These are phyloP conservation scores for Drosophila micromelanica DNA, from an alignment of 1,140 invertebrate species.

Conservation along the genomic window DNA sequence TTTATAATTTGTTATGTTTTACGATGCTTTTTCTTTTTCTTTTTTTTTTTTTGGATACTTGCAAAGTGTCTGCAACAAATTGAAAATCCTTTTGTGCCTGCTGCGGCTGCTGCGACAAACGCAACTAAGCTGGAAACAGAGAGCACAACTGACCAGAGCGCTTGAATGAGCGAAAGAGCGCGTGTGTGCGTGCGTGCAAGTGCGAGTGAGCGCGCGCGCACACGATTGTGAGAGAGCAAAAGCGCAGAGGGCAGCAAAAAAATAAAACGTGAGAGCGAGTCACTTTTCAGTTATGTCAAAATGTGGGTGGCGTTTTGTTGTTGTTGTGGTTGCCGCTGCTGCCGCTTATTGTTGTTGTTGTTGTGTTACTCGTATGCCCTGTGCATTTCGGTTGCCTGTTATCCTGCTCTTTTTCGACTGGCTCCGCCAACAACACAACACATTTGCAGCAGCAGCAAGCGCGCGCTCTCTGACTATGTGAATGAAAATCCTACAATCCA, in stretches of 20 bases:
- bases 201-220: not conserved
- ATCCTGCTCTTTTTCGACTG: slow-evolving; percentile 50
- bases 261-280: slow-evolving; percentile 22
- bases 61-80: slow-evolving; percentile 49
- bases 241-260: slow-evolving; percentile 1
- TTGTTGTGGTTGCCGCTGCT: slow-evolving; percentile 27
- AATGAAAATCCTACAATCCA: slow-evolving; percentile 48
- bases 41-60: slow-evolving; percentile 17
- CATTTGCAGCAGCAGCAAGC: slow-evolving; percentile 1
- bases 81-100: slow-evolving; percentile 51
- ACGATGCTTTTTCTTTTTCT: not conserved
- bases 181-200: slow-evolving; percentile 24
- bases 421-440: slow-evolving; percentile 6
- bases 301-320: slow-evolving; percentile 63
- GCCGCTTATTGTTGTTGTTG: slow-evolving; percentile 9
- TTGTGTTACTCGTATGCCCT: slow-evolving; percentile 34
- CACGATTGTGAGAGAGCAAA: slow-evolving; percentile 11
- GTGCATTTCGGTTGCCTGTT: slow-evolving; percentile 61
- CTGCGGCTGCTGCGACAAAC: slow-evolving; percentile 48
- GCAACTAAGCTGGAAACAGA: slow-evolving; percentile 51
- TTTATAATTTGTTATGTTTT: not conserved
- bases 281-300: slow-evolving; percentile 25
- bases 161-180: slow-evolving; percentile 25
- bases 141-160: slow-evolving; percentile 41
- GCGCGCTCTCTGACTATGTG: slow-evolving; percentile 19